Conservation (phyloP, 2,797 vertebrate genomes). For the Aphelocoma californica region DNA sequence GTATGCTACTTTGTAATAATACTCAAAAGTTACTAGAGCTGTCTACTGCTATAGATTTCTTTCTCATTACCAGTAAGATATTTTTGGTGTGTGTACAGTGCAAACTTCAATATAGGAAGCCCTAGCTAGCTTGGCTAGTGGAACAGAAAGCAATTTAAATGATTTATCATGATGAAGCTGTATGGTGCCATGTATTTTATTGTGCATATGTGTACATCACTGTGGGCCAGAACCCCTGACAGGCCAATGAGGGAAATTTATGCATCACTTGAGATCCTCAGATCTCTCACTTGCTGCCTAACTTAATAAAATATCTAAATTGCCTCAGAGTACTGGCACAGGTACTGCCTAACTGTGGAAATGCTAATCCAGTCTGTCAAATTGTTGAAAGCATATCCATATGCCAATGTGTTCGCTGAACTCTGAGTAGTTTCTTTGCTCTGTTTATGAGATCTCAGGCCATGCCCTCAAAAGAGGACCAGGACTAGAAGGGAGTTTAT, state of each 20-base stretch:
- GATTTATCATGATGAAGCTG: neutral
- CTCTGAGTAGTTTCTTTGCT: neutral
- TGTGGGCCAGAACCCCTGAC: neutral
- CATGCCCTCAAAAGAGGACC: neutral
- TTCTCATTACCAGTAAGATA: neutral
- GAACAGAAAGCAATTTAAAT: slow-evolving; percentile 31
- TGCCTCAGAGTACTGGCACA: neutral
- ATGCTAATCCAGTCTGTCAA: neutral
- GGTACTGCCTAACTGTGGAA: neutral
- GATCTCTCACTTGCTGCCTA: neutral
- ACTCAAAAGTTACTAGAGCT: neutral
- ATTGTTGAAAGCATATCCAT: neutral
- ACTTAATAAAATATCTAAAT: slow-evolving; percentile 4
- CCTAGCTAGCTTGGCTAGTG: neutral
- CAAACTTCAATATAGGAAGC: neutral
- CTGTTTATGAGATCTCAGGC: neutral
- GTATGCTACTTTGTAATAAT: neutral
- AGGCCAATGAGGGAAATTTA: slow-evolving; percentile 24
- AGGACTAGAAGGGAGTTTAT: neutral
- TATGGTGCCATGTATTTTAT: neutral
- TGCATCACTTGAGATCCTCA: neutral
- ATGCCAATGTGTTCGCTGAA: neutral
- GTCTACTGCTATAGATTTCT: neutral
- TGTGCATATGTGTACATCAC: neutral
- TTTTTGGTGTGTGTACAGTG: neutral